phyloP scores from a whole-genome alignment of 2,113 vertebrate genomes.

The Misgurnus anguillicaudatus region DNA sequence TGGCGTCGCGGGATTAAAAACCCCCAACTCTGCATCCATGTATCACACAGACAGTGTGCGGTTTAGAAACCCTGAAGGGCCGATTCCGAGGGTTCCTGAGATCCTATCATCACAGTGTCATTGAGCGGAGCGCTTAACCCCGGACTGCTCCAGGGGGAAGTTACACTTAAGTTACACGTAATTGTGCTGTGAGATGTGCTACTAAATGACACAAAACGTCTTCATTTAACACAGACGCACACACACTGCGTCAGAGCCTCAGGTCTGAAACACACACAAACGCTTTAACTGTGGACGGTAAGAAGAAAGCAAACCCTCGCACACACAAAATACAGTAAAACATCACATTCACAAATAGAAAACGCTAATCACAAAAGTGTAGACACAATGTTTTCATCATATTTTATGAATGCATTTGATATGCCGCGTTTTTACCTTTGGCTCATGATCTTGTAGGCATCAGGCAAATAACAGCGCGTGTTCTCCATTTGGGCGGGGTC shows the following conservation, averaged over 20 bases:
- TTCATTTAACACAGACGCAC: neutral
- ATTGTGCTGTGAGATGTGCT: neutral
- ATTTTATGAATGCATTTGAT: too few relatives aligned
- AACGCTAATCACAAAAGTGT: too few relatives aligned
- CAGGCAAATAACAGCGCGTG: slow-evolving; percentile 95
- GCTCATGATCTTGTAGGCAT: slow-evolving; percentile 99
- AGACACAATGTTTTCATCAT: too few relatives aligned
- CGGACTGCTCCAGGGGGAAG: neutral
- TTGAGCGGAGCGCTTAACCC: neutral
- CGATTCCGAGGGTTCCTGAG: neutral
- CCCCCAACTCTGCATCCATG: slow-evolving; percentile 2
- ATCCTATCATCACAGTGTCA: neutral
- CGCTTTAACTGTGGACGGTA: too few relatives aligned
- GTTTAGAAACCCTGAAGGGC: slow-evolving; percentile 14
- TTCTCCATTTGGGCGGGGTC: slow-evolving; percentile 99
- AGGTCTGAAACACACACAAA: neutral
- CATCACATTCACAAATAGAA: too few relatives aligned
- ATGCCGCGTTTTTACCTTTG: slow-evolving; percentile 81
- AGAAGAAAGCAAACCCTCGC: too few relatives aligned
- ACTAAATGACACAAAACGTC: slow-evolving; percentile 3
- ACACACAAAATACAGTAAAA: too few relatives aligned
- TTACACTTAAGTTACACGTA: neutral
- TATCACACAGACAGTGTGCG: slow-evolving; percentile 8
- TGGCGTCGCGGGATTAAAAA: neutral
- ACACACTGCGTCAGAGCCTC: neutral